Conservation (phyloP, 2,113 vertebrate genomes). For the Rhinolophus sinicus region DNA sequence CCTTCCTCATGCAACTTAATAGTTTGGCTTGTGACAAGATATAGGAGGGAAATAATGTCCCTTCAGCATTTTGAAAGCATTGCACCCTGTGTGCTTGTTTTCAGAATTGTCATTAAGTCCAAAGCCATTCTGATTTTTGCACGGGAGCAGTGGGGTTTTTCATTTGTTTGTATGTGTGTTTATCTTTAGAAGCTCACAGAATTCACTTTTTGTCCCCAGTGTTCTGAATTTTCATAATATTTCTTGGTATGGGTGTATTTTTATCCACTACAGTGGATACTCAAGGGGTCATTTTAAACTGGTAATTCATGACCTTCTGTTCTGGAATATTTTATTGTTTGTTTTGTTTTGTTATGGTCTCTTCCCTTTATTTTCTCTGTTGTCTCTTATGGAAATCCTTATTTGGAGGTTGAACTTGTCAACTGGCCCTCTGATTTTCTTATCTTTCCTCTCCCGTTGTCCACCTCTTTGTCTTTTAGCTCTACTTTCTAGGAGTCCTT, state of each 20-base stretch:
- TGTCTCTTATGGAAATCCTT: conserved; percentile 11
- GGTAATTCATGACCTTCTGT: not conserved
- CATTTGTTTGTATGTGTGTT: not conserved
- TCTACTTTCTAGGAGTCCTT: not conserved
- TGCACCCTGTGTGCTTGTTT: not conserved
- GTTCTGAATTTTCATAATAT: not conserved
- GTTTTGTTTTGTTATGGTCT: not conserved
- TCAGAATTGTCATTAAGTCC: not conserved
- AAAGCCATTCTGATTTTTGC: not conserved
- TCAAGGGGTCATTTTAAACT: not conserved
- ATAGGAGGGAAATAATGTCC: not conserved
- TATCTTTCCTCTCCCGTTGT: not conserved
- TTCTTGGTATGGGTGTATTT: not conserved
- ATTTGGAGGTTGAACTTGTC: not conserved
- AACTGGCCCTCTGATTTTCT: not conserved
- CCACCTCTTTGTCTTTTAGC: not conserved
- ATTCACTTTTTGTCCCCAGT: not conserved
- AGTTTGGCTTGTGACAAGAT: not conserved
- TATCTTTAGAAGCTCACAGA: not conserved
- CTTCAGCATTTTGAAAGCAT: not conserved
- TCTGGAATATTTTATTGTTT: not conserved
- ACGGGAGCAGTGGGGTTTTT: not conserved
- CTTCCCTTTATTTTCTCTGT: not conserved
- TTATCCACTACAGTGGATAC: not conserved
- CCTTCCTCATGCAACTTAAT: not conserved